Evolutionary conservation across 1,140 invertebrate genomes (phyloP).

Genomic region (Zaprionus camerounensis): DNA sequence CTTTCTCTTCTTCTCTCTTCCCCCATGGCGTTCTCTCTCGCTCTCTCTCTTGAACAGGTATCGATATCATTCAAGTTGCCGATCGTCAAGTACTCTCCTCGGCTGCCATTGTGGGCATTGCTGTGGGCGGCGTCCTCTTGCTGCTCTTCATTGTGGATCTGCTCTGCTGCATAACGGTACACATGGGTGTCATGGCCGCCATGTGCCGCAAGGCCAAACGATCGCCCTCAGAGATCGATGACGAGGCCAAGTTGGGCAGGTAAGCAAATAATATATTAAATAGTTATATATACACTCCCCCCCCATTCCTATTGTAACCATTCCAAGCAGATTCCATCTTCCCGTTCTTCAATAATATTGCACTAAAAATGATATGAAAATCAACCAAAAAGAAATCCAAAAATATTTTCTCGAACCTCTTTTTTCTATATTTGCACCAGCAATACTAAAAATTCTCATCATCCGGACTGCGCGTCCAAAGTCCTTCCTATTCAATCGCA

Average conservation of each 20-base stretch:
- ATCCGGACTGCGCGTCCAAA: conserved; percentile 79
- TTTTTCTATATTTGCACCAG: conserved; percentile 37
- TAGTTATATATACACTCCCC: not conserved
- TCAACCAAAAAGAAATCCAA: not conserved
- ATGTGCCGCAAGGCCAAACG: conserved; percentile 87
- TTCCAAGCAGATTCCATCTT: not conserved
- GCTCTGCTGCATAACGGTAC: conserved; percentile 86
- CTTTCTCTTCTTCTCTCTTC: not conserved
- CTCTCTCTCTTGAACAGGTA: conserved; percentile 46
- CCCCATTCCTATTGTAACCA: not conserved
- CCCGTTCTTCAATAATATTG: conserved; percentile 63
- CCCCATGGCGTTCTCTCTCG: not conserved
- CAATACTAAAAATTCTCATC: conserved; percentile 62
- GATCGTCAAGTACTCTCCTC: conserved; percentile 88
- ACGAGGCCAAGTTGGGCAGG: conserved; percentile 93
- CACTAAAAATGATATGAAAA: conserved; percentile 71
- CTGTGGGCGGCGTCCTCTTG: conserved; percentile 89
- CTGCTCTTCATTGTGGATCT: conserved; percentile 92
- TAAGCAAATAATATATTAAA: conserved; percentile 82
- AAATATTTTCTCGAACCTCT: conserved; percentile 17
- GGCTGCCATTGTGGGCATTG: conserved; percentile 91
- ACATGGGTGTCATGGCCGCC: conserved; percentile 89
- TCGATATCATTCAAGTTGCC: conserved; percentile 85
- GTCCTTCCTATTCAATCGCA: conserved; percentile 80
- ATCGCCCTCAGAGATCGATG: conserved; percentile 86